phyloP scores from a whole-genome alignment of 2,888 invertebrate species.

The Coleophora deauratella region DNA sequence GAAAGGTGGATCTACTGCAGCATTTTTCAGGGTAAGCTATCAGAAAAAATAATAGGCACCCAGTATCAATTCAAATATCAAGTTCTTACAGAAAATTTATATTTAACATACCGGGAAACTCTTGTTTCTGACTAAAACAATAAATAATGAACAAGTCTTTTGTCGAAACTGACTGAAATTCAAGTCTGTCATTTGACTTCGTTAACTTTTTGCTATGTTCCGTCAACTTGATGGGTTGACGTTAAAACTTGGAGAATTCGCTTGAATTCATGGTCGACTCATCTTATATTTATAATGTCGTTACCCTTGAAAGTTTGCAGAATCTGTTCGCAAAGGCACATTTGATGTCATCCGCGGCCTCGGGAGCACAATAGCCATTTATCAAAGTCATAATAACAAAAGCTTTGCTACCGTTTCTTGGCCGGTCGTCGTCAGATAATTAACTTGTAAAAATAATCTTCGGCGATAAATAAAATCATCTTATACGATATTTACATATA shows the following conservation, averaged over 20 bases:
- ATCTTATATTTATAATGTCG: constrained; percentile 6
- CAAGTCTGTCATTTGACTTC: no score
- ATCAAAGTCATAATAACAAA: constrained; percentile 6
- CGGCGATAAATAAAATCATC: no score
- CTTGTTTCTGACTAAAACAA: background rate
- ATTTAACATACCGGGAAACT: background rate
- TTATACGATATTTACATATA: no score
- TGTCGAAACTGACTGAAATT: no score
- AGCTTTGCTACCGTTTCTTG: background rate
- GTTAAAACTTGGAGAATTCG: constrained; percentile 10
- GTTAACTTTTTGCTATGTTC: background rate
- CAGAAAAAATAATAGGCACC: background rate
- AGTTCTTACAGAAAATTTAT: background rate
- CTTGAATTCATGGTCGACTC: constrained; percentile 1
- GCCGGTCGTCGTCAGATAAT: no score
- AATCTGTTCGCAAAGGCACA: background rate
- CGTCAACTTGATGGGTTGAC: constrained; percentile 11
- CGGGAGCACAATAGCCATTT: constrained; percentile 6
- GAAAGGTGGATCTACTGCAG: constrained; percentile 93
- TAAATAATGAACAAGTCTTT: no score
- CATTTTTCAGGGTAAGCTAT: constrained; percentile 89
- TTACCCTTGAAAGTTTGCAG: constrained; percentile 15
- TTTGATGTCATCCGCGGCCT: background rate
- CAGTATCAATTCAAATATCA: background rate
- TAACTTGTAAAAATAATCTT: no score